A percentile compares a stretch with the other conserved stretches of the same genome.
Conservation (phyloP, 2,113 vertebrate species). For the Riparia riparia region DNA sequence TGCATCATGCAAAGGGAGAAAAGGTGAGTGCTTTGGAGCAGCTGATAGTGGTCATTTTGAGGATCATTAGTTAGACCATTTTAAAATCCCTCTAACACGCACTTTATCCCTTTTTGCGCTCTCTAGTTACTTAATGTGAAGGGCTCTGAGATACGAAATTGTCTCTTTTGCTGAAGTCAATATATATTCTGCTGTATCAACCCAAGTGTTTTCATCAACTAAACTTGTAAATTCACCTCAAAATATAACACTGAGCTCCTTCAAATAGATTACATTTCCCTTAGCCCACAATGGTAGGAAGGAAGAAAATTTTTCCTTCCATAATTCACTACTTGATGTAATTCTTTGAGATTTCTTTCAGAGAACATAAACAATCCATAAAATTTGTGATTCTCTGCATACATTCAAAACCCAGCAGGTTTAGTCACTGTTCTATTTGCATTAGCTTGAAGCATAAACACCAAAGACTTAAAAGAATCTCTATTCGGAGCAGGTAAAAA, state of each 20-base stretch:
- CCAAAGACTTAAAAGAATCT: conserved; percentile 30
- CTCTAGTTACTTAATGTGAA: not conserved
- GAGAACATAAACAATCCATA: not conserved
- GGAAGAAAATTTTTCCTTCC: not conserved
- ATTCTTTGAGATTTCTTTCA: not conserved
- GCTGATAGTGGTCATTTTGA: not conserved
- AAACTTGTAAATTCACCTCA: not conserved
- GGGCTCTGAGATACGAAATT: not conserved
- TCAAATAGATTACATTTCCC: not conserved
- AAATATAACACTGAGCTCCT: not conserved
- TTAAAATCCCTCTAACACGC: not conserved
- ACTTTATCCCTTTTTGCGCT: not conserved
- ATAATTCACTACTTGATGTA: not conserved
- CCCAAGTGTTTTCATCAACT: not conserved
- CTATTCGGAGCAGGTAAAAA: not conserved
- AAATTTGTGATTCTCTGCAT: conserved; percentile 8
- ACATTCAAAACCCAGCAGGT: not conserved
- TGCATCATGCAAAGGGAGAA: not conserved
- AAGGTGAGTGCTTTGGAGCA: not conserved
- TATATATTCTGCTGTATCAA: not conserved
- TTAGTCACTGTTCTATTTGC: conserved; percentile 45
- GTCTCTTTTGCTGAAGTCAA: not conserved
- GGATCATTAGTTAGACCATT: not conserved
- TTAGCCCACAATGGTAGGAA: not conserved
- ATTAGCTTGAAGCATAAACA: conserved; percentile 65